phyloP scores from a whole-genome alignment of 1,140 invertebrate species.

The Pollicipes pollicipes region DNA sequence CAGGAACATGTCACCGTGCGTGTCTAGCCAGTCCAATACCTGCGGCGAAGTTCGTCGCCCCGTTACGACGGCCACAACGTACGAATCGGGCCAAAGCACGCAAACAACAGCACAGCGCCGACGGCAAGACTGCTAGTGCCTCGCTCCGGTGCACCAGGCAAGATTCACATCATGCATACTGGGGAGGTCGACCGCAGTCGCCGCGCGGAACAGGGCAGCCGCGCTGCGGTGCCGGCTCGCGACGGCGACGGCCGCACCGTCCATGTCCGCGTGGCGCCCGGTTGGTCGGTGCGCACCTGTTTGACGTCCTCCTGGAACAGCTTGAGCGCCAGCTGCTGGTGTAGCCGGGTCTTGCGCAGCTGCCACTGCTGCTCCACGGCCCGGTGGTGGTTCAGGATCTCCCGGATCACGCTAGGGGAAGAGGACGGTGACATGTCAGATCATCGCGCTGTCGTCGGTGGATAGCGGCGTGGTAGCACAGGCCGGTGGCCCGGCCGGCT shows the following conservation, averaged over 20 bases:
- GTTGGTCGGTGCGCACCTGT: too few relatives aligned
- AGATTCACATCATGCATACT: background rate
- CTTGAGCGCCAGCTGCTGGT: slow-evolving; percentile 77
- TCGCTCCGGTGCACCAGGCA: background rate
- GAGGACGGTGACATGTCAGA: too few relatives aligned
- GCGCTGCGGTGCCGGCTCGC: too few relatives aligned
- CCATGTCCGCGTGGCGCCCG: too few relatives aligned
- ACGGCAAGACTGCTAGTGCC: too few relatives aligned
- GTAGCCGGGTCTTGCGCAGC: slow-evolving; percentile 75
- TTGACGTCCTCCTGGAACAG: slow-evolving; percentile 53
- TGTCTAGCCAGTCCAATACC: slow-evolving; percentile 93
- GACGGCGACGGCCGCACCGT: too few relatives aligned
- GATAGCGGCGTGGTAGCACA: too few relatives aligned
- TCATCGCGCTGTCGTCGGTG: too few relatives aligned
- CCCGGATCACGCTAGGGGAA: slow-evolving; percentile 55
- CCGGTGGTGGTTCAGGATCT: slow-evolving; percentile 83
- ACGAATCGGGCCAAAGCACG: slow-evolving; percentile 5
- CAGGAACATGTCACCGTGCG: slow-evolving; percentile 97
- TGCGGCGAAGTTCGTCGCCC: slow-evolving; percentile 29
- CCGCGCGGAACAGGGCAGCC: too few relatives aligned
- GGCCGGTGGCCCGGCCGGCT: too few relatives aligned
- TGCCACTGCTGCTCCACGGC: slow-evolving; percentile 86
- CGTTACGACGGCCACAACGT: too few relatives aligned
- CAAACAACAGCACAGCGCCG: background rate
- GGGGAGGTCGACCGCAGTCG: background rate